Evolutionary conservation across 2,888 invertebrate species (phyloP).

Genomic region (Biston stratarius): DNA sequence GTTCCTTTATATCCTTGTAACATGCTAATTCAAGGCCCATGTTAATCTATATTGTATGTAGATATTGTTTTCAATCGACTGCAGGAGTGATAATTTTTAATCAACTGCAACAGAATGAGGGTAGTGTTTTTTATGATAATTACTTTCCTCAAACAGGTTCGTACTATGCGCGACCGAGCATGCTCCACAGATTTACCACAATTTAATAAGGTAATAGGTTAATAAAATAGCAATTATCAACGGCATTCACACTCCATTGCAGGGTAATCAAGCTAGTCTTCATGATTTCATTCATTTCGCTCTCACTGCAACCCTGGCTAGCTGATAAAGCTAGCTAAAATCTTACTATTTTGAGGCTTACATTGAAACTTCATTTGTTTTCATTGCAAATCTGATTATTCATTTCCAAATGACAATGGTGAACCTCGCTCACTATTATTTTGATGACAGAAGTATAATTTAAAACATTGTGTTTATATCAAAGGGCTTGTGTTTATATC

Average conservation of each 20-base stretch:
- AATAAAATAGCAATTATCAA: background rate
- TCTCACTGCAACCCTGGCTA: background rate
- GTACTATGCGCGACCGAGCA: constrained; percentile 23
- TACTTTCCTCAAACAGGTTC: constrained; percentile 31
- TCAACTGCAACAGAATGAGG: background rate
- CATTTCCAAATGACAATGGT: background rate
- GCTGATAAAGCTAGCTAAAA: no score
- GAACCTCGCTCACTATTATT: no score
- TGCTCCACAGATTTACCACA: constrained; percentile 27
- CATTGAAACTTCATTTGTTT: background rate
- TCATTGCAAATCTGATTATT: background rate
- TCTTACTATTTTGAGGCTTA: background rate
- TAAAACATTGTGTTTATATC: no score
- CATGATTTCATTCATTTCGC: constrained; percentile 3
- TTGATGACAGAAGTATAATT: no score
- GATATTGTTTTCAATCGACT: background rate
- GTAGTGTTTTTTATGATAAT: constrained; percentile 3
- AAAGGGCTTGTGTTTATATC: no score
- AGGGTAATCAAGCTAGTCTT: background rate
- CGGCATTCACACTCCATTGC: constrained; percentile 1
- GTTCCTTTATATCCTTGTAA: background rate
- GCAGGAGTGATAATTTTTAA: background rate
- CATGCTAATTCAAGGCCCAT: background rate
- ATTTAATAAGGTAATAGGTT: constrained; percentile 29
- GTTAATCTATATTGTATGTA: background rate